Conservation (phyloP, 2,888 invertebrate species). For the Venusia cambrica region DNA sequence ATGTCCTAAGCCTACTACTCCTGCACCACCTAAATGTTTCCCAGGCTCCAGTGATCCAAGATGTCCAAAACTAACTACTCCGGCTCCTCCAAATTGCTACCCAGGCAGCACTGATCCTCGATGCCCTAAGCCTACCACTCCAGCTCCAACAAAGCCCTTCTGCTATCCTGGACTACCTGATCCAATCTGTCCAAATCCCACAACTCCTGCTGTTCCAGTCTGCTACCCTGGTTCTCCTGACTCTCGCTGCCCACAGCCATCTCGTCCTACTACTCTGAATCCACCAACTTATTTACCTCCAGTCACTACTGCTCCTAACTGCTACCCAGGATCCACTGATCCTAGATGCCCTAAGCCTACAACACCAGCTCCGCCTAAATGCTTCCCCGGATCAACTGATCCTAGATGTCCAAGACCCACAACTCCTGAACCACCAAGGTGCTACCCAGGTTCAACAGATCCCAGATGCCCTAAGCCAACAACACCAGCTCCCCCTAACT, state of each 20-base stretch:
- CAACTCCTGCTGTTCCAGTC: slow-evolving; percentile 31
- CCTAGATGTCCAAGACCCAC: slow-evolving; percentile 15
- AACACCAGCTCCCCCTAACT: slow-evolving; percentile 30
- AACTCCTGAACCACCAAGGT: slow-evolving; percentile 14
- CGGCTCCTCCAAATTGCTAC: slow-evolving; percentile 18
- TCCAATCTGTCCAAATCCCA: slow-evolving; percentile 34
- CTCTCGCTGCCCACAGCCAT: slow-evolving; percentile 43
- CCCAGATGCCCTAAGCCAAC: slow-evolving; percentile 17
- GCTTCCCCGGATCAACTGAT: slow-evolving; percentile 15
- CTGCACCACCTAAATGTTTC: slow-evolving; percentile 17
- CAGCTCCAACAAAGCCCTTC: slow-evolving; percentile 19
- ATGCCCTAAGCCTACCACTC: slow-evolving; percentile 34
- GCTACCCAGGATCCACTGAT: slow-evolving; percentile 40
- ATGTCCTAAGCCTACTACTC: slow-evolving; percentile 32
- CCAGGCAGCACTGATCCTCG: slow-evolving; percentile 32
- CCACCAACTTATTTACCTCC: slow-evolving; percentile 36
- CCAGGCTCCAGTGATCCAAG: slow-evolving; percentile 16
- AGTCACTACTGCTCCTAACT: slow-evolving; percentile 34
- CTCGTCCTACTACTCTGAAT: slow-evolving; percentile 30
- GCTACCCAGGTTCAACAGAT: slow-evolving; percentile 13
- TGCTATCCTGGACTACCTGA: slow-evolving; percentile 29
- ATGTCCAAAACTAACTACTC: slow-evolving; percentile 20
- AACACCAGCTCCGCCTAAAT: slow-evolving; percentile 16
- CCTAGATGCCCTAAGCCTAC: slow-evolving; percentile 34
- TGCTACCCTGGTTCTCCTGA: slow-evolving; percentile 47